Evolutionary conservation across 2,888 invertebrate genomes (phyloP), one percentile per base, ranked within the genome.

Genomic region (Trichogramma dendrolimi): DNA sequence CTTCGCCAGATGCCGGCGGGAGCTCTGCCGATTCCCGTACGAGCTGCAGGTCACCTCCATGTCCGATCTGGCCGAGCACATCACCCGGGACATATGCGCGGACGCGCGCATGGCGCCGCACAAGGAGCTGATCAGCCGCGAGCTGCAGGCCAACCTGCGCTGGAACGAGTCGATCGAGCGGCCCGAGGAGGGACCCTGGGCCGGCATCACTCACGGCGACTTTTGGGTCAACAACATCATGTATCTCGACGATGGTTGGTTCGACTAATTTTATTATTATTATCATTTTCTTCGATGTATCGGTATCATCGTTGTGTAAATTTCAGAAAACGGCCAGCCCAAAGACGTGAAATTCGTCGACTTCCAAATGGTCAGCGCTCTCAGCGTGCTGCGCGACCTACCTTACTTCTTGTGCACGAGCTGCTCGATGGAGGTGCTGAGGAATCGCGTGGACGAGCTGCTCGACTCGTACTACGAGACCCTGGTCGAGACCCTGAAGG

Each of bases 1-100:
- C 55, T 81, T 71, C 67, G 75, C 70, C 64, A 74, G 39, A 27
- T 27, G 27, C 83, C 84, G 66, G 73, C 74, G 38, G 46, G n/a
- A 10, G 2, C 8, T 27, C 27, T 27, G 27, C 2, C 27, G 27
- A 27, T 27, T 27, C 27, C 27, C 27, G 27, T 27, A 27, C 27
- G 27, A 27, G 27, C 27, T 27, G 27, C 27, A 27, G 27, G 27
- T 27, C 27, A 27, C 27, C 27, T 27, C 27, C 2, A 27, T 27
- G 27, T 27, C 27, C 27, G 27, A 27, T 27, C 27, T 27, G 27
- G 27, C 27, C 27, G 27, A 27, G 27, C 27, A 27, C 27, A 27
- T 27, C 27, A 27, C 27, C 0, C 27, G 27, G 1, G 27, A 27
- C 27, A 27, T 27, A 2, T 27, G 27, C 27, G 27, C 27, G 27